Percentiles rank a stretch among this genome's conserved stretches.
These are phyloP conservation scores for Paraescarpia echinospica DNA, from an alignment of 1,140 invertebrate genomes.

Conservation along the genomic window DNA sequence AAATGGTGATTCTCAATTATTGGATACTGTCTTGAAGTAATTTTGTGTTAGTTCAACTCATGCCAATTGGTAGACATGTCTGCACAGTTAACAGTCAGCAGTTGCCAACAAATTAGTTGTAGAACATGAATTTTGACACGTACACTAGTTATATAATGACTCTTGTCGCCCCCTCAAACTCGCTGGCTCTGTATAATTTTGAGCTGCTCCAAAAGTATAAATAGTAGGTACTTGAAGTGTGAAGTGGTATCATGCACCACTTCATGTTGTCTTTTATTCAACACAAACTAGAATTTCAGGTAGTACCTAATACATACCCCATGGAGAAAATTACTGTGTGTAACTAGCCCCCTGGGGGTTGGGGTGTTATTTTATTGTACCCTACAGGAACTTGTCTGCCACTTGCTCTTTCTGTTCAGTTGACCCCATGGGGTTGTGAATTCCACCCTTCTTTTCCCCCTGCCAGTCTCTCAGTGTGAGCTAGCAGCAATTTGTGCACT, in stretches of 20 bases:
- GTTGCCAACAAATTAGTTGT: not conserved
- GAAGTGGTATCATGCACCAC: not conserved
- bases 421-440: not conserved
- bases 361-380: not conserved
- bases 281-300: not conserved
- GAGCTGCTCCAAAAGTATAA: too few relatives aligned
- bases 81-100: not conserved
- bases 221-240: not conserved
- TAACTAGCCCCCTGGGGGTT: not conserved
- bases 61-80: not conserved
- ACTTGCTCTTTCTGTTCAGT: not conserved
- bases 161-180: not conserved
- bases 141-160: not conserved
- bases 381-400: not conserved
- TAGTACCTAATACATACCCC: not conserved
- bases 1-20: too few relatives aligned
- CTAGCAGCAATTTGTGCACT: not conserved
- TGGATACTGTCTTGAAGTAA: too few relatives aligned
- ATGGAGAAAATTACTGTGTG: not conserved
- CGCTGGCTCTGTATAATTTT: not conserved
- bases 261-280: not conserved
- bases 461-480: not conserved
- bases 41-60: not conserved
- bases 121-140: not conserved
- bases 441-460: not conserved